Percentiles rank a stretch among this genome's conserved stretches.
phyloP scores from a whole-genome alignment of 2,888 invertebrate species.

The Thysanoteuthis rhombus region DNA sequence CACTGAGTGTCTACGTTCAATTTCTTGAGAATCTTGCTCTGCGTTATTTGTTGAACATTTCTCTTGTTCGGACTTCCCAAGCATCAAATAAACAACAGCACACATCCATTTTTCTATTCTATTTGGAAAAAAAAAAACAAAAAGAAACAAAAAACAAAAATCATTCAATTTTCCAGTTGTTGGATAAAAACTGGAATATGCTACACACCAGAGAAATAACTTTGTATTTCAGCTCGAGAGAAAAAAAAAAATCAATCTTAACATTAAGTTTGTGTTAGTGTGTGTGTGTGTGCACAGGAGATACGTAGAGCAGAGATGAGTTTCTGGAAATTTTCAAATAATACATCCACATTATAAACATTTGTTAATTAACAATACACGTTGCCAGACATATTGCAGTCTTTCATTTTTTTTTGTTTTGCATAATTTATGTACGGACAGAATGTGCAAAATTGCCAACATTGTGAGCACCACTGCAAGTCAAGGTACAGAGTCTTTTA shows the following conservation, averaged over 20 bases:
- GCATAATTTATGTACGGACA: not conserved
- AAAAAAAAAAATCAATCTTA: not conserved
- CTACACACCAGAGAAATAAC: too few species aligned
- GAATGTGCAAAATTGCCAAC: not conserved
- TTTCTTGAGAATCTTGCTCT: not conserved
- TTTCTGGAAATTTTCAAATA: not conserved
- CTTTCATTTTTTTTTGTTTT: not conserved
- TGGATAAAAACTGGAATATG: not conserved
- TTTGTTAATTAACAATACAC: not conserved
- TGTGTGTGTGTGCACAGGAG: slow-evolving; percentile 20
- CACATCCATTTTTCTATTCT: not conserved
- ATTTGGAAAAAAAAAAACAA: too few species aligned
- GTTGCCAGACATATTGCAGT: not conserved
- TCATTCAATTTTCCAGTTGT: not conserved
- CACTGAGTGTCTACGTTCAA: too few species aligned
- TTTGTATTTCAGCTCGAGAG: too few species aligned
- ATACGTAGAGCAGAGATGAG: not conserved
- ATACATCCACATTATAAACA: not conserved
- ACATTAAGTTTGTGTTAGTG: not conserved
- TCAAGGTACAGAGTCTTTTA: not conserved
- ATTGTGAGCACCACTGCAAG: slow-evolving; percentile 28
- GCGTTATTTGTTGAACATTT: not conserved
- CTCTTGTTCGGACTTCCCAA: not conserved
- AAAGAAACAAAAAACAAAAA: too few species aligned
- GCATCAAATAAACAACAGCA: not conserved